Evolutionary conservation across 2,888 invertebrate genomes (phyloP), one percentile per base, ranked within the genome.

Genomic region (Pandemis cinnamomeana): DNA sequence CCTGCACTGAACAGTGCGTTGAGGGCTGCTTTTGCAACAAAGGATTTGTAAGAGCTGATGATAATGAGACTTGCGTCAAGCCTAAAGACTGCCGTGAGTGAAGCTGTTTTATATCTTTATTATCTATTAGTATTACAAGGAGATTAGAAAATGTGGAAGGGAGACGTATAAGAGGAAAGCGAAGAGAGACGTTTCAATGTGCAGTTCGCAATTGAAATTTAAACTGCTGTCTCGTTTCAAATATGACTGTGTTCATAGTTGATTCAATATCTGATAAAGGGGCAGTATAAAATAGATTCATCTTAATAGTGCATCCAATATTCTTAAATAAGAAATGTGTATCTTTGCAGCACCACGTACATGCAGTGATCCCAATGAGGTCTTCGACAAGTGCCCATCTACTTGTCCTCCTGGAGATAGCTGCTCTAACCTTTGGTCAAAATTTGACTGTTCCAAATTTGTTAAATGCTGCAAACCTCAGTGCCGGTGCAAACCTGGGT

Each of bases 1-100:
- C 46, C 6, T 76, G 76, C 64, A 75, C 76, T 3, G 0, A 64
- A 2, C 77, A 83, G 0, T 92, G 91, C 77, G 80, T 71, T 5
- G 87, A 87, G 5, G 83, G 86, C 60, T 92, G 92, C 76, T 87
- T 89, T 6, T 93, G 92, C 78, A 78, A 81, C 20, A 86, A 89
- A 13, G 90, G 89, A 0, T 83, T 81, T 71, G 88, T 91, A 8
- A 81, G 89, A 11, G 79, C 80, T 62, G 72, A 66, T 8, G 76
- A 36, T 36, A 36, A 80, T 10, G 78, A 78, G 8, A 75, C 74
- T 13, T 83, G 83, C 64, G 75, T 82, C 10, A 62, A 63, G n/a
- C 73, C 73, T n/a, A 66, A 76, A 5, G 58, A 77, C 27, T 79
- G 79, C 51, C 77, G 78, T 78, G 60, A 75, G 78, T 77, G 1